Conservation (phyloP, 2,113 vertebrate genomes). For the Corydoras maculifer region DNA sequence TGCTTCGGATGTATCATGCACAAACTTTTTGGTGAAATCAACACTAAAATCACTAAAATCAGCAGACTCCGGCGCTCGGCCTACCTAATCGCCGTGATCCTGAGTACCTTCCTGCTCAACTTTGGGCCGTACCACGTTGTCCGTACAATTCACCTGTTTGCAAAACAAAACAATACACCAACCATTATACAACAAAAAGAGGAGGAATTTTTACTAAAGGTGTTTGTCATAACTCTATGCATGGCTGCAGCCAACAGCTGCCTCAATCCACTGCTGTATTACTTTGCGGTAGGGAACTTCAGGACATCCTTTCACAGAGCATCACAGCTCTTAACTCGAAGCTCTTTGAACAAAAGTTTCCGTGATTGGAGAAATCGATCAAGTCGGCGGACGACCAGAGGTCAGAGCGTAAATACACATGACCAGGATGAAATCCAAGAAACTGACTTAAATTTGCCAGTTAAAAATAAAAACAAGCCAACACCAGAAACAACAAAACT, state of each 20-base stretch:
- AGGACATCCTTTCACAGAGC: constrained; percentile 18
- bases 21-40: constrained; percentile 11
- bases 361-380: constrained; percentile 3
- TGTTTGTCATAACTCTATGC: constrained; percentile 56
- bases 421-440: neutral
- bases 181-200: neutral
- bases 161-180: constrained; percentile 3
- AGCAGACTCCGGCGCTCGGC: constrained; percentile 33
- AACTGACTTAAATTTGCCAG: neutral
- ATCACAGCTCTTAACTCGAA: neutral
- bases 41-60: fast-evolving
- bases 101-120: constrained; percentile 60
- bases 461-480: neutral
- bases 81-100: constrained; percentile 53
- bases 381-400: neutral
- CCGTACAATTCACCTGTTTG: constrained; percentile 56
- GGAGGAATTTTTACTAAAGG: constrained; percentile 36
- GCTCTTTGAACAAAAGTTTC: constrained; percentile 4
- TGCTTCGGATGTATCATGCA: constrained; percentile 55
- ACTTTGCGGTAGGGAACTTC: constrained; percentile 58
- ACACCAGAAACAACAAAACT: too few relatives aligned
- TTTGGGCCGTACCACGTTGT: constrained; percentile 64
- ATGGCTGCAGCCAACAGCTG: constrained; percentile 59
- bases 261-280: constrained; percentile 66
- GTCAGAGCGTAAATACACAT: neutral